These are phyloP conservation scores for Nemapogon koenigi DNA, from an alignment of 2,888 invertebrate species.

Conservation along the genomic window DNA sequence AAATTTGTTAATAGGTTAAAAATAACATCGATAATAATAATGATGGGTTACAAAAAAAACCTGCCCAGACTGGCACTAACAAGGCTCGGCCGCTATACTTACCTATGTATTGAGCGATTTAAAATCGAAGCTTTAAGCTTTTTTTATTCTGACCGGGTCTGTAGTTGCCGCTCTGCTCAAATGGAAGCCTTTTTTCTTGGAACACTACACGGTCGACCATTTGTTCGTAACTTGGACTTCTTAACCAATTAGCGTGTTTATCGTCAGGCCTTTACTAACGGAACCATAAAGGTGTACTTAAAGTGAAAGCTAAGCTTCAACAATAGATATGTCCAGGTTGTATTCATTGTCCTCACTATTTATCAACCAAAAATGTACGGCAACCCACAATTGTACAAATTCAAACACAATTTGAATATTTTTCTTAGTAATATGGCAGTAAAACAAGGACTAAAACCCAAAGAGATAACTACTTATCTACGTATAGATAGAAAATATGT, in stretches of 20 bases:
- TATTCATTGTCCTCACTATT: too few species aligned
- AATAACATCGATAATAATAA: conserved; percentile 3
- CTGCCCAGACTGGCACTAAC: conserved; percentile 8
- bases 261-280: background rate
- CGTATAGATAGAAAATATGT: too few species aligned
- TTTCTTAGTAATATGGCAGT: too few species aligned
- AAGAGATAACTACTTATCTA: too few species aligned
- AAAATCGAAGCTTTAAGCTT: conserved; percentile 7
- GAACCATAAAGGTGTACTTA: conserved; percentile 1
- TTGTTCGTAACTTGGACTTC: conserved; percentile 3
- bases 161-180: background rate
- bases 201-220: background rate
- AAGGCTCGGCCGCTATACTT: background rate
- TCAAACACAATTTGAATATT: too few species aligned
- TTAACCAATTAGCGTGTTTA: conserved; percentile 3
- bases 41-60: conserved; percentile 5
- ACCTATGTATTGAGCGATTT: conserved; percentile 8
- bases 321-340: background rate
- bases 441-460: too few species aligned
- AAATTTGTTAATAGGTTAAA: background rate
- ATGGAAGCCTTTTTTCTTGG: background rate
- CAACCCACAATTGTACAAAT: too few species aligned
- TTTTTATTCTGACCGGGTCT: conserved; percentile 1
- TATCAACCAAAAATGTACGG: too few species aligned
- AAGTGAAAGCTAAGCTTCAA: background rate